phyloP scores from a whole-genome alignment of 2,797 vertebrate species.

The Semaprochilodus insignis region DNA sequence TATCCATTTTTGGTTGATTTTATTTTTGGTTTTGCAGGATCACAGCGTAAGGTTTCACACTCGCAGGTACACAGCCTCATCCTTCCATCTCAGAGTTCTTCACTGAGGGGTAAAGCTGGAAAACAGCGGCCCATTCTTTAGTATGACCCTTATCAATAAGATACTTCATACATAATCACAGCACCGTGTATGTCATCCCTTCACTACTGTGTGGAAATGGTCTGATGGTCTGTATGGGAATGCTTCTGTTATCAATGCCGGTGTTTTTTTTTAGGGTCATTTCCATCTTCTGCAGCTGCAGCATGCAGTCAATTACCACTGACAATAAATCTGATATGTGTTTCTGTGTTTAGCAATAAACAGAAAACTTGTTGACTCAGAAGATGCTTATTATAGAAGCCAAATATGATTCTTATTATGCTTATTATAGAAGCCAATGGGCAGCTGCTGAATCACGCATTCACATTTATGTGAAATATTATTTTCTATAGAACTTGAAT shows the following conservation, averaged over 20 bases:
- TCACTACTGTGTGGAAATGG: neutral
- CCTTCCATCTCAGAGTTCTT: conserved; percentile 56
- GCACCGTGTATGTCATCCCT: neutral
- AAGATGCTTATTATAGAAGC: too few species aligned
- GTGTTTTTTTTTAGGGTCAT: too few species aligned
- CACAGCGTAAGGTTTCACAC: conserved; percentile 35
- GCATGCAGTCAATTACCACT: neutral
- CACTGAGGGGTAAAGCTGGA: conserved; percentile 51
- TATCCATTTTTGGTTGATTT: conserved; percentile 49
- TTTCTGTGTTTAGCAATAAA: too few species aligned
- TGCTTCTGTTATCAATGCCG: neutral
- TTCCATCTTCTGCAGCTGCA: too few species aligned
- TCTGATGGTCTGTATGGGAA: neutral
- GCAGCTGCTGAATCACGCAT: neutral
- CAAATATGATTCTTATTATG: too few species aligned
- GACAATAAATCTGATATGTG: neutral
- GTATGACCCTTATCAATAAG: conserved; percentile 32
- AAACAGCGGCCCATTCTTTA: conserved; percentile 57
- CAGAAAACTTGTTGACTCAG: too few species aligned
- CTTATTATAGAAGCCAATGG: too few species aligned
- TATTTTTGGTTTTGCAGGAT: conserved; percentile 56
- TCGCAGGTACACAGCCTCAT: conserved; percentile 44
- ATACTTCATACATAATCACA: neutral
- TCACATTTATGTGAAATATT: neutral
- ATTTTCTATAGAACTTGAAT: too few species aligned